Base-by-base conservation (phyloP, 2,113 vertebrate species). In the Aspidoscelis tigris region DNA sequence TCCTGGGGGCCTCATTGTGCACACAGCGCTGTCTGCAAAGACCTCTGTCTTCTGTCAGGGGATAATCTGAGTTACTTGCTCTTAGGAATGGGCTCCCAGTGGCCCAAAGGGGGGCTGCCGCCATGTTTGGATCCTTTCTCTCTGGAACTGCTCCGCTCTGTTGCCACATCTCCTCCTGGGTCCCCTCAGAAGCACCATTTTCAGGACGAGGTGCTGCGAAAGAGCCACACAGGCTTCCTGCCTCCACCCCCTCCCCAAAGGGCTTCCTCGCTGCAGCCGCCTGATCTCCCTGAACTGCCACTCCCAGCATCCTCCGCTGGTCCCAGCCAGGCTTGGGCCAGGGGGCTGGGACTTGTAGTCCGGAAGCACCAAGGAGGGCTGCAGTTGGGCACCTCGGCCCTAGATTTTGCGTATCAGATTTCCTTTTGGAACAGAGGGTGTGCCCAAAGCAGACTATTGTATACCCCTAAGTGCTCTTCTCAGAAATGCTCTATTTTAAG, bases 391-490 rank as follows among this genome's bases (percentile, higher is more conserved):
- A 2, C 16, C 20, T 11, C 64, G 66, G 24, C 1, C 22, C 22
- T 65, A 4, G 12, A 5, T 11, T 10, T 10, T 44, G 58, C 22
- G n/a, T 3, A 39, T 11, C 3, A 3, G 50, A 69, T 33, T 43
- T 43, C 10, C 33, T 0, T 73, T 61, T 22, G 1, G 10, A n/a
- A 24, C 26, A 55, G 68, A 33, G 5, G n/a, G 26, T 85, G 53
- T 20, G 41, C 24, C 44, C 43, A 61, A 43, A 81, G 1, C 6
- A 16, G 47, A 6, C 0, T 12, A 58, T 85, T 47, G 77, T 71
- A 58, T 39, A 33, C 11, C 5, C 72, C 8, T 65, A 90, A 90
- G 92, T 90, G 91, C 85, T 93, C 89, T 91, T 90, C 47, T 71
- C 75, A 75, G 66, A 71, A 47, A 73, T n/a, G 71, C 78, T 80